Conservation (phyloP, 2,113 vertebrate species). For the Psilopsiagon aurifrons region DNA sequence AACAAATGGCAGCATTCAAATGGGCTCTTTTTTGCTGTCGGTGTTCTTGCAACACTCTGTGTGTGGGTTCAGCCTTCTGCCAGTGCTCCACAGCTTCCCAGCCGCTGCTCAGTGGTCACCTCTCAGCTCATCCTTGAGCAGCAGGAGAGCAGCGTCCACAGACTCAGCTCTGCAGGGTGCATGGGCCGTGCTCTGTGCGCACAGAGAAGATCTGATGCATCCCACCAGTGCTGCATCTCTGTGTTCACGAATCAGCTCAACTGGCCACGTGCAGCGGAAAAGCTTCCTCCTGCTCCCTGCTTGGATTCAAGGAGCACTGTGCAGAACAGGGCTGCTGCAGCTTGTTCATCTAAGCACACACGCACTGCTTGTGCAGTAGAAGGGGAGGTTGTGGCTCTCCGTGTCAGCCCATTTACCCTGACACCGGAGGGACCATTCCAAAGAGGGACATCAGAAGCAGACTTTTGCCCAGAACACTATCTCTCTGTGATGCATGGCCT, state of each 20-base stretch:
- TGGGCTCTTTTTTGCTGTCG: not conserved
- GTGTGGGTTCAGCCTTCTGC: not conserved
- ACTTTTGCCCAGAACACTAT: not conserved
- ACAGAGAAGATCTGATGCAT: not conserved
- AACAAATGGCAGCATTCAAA: not conserved
- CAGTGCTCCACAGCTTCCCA: not conserved
- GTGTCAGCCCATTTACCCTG: not conserved
- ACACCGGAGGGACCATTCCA: not conserved
- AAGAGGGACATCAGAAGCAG: slow-evolving; percentile 4
- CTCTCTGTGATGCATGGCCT: not conserved
- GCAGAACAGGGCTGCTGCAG: not conserved
- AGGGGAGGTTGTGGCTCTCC: not conserved
- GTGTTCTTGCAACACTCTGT: not conserved
- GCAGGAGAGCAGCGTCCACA: not conserved
- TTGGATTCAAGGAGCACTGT: not conserved
- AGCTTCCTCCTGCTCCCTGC: not conserved
- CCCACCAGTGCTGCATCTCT: not conserved
- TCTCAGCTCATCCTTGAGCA: not conserved
- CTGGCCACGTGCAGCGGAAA: not conserved
- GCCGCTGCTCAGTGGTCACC: not conserved
- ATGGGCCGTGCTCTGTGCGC: not conserved
- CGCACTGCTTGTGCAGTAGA: not conserved
- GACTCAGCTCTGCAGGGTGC: not conserved
- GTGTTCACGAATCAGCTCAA: not conserved
- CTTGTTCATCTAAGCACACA: not conserved